Evolutionary conservation across 1,140 invertebrate genomes (phyloP), one percentile per base, ranked within the genome.

Genomic region (Neoseiulus cucumeris): DNA sequence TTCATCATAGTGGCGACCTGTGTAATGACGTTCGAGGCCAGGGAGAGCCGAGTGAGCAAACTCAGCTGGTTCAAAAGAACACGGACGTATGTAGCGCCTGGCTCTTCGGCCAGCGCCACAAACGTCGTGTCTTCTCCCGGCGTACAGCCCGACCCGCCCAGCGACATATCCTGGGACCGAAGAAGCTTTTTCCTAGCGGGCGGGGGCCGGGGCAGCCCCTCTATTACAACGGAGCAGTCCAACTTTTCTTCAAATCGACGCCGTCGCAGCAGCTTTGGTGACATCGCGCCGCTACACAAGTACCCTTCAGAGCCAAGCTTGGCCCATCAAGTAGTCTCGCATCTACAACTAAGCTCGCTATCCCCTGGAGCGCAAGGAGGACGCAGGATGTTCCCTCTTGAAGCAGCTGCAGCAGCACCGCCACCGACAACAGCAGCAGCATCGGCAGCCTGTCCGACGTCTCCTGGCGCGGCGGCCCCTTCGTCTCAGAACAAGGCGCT

Each of bases 1-100:
- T 80, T 93, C 72, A 89, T 91, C 65, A 87, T 93, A 2, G 88
- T 92, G 0, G 89, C 89, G 5, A 87, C 88, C 0, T 91, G 88
- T 70, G 89, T 93, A n/a, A 90, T 92, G 87, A 91, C 89, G 0
- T 92, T 91, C 71, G 89, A 92, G 73, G 87, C 51, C 51, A 25
- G 51, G 25, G 51, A 59, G 51, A 59, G 51, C 22, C 51, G 51
- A 33, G 51, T 59, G 22, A 59, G 51, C 51, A 59, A 59, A 33
- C 51, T 59, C 51, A 59, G 51, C 51, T 59, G 51, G 51, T 59
- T 59, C 51, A 59, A 59, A 20, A 17, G 51, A 33, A 59, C 51
- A 14, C 14, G 51, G 5, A 33, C 51, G 14, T 59, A 59, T 25
- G 51, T 59, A 25, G 51, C 51, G 14, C 51, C 51, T 2, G 51